Base-by-base conservation (phyloP, 2,113 vertebrate genomes). In the Amphiprion percula region DNA sequence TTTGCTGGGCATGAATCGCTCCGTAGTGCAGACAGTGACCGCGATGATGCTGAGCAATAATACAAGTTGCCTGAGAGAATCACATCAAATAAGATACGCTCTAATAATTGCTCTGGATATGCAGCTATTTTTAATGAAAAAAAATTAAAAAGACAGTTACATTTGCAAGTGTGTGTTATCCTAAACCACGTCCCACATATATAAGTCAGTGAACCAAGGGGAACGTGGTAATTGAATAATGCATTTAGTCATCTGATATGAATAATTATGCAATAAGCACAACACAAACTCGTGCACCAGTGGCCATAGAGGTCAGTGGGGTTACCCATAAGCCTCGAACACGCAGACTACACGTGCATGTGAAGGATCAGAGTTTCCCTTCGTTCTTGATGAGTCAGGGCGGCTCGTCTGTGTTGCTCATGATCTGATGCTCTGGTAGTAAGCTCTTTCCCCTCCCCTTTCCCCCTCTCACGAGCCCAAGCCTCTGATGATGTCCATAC, bases 21-120 rank as follows among this genome's bases (percentile, higher is more conserved):
- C 19, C 4, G 30, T 54, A 74, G 74, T 39, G 39, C 53, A 84
- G 80, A 79, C 69, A 82, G 77, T 74, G 79, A 77, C 89, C 73
- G 21, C 14, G 59, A 69, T 74, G 79, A 90, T 76, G 86, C 79
- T 71, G 68, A 86, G 80, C 87, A 86, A 83, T 83, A 87, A 87
- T 74, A 88, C 75, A 81, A 79, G 80, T 81, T 91, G 90, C 90
- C 91, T 71, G 33, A 68, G 84, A 91, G 84, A 82, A 89, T 92
- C 61, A 81, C 65, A 83, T 92, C 90, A 92, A 77, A 92, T 90
- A 80, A 83, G 82, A 83, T 84, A 89, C 63, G 90, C 91, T 92
- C 90, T 86, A 92, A 90, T 92, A 92, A 90, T 68, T 86, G 77
- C 78, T 86, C 56, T 72, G 74, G 84, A 82, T 90, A 77, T 84